A percentile compares a stretch with the other conserved stretches of the same genome.
Conservation (phyloP, 2,888 invertebrate species). For the Dione juno region DNA sequence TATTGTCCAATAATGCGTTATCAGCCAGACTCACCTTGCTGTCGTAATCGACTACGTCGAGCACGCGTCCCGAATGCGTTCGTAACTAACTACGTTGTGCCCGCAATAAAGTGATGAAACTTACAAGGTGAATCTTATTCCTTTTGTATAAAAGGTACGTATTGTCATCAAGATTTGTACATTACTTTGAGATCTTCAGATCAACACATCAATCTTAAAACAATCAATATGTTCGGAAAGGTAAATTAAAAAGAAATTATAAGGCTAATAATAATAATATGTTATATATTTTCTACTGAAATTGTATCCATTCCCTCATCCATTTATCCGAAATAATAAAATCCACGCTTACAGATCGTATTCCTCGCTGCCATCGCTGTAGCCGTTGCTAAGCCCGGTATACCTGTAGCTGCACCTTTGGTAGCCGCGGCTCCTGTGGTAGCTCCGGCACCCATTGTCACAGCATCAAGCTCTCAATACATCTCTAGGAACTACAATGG, state of each 20-base stretch:
- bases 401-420: slow-evolving; percentile 61
- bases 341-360: slow-evolving; percentile 61
- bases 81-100: slow-evolving; percentile 48
- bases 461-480: slow-evolving; percentile 86
- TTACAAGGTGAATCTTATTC: slow-evolving; percentile 78
- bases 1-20: slow-evolving; percentile 54
- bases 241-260: slow-evolving; percentile 28
- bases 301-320: background rate
- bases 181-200: slow-evolving; percentile 71
- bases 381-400: slow-evolving; percentile 65
- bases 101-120: slow-evolving; percentile 55
- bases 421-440: slow-evolving; percentile 57
- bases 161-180: slow-evolving; percentile 64
- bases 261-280: background rate
- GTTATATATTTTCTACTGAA: background rate
- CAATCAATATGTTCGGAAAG: slow-evolving; percentile 70
- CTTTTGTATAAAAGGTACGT: slow-evolving; percentile 73
- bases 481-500: slow-evolving; percentile 85
- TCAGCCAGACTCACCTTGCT: slow-evolving; percentile 59
- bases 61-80: slow-evolving; percentile 67
- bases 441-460: slow-evolving; percentile 83
- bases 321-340: background rate
- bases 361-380: slow-evolving; percentile 67
- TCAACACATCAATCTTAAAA: slow-evolving; percentile 59
- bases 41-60: slow-evolving; percentile 58